Base-by-base conservation (phyloP, 92 coral and sea anemone genomes). In the Plumapathes pennacea region DNA sequence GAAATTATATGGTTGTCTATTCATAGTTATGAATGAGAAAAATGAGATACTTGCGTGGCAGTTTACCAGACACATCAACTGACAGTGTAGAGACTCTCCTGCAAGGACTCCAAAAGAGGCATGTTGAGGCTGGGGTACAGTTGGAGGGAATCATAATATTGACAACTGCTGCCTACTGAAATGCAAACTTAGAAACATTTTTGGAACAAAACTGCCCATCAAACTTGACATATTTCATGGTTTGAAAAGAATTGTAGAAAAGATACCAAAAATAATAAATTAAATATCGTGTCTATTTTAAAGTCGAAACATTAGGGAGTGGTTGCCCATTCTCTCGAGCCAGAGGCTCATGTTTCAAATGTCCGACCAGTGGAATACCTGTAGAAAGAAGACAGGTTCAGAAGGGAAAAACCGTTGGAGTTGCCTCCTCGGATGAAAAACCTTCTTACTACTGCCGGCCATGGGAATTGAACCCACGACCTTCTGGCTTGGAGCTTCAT, bases 21-120 rank as follows among this genome's bases (percentile, higher is more conserved):
- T 76, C 43, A 69, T 77, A 45, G 65, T 77, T 10, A 70, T 69
- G 85, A 74, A 81, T 58, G 83, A 81, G 42, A 42, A 74, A 19
- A 62, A 78, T 50, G 76, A 71, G 36, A 55, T 80, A 33, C 46
- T 80, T 25, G 77, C 68, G 44, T 74, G 87, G 77, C 82, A 74
- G 33, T 58, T 80, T 10, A 74, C 87, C 25, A 80, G 55, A 64
- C 0, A 80, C 87, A 4, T 60, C 74, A 20, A 30, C 74, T 26
- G 76, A 71, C 39, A 74, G 61, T 10, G 77, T 80, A 12, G 25
- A 64, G 54, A 26, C 32, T 1, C 66, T 74, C 34, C 70, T 73
- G n/a, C 10, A 32, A n/a, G 67, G 74, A 27, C 50, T 80, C 27
- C 19, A 80, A 11, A 27, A 55, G 19, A 45, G 80, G 18, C 58